Evolutionary conservation across 2,888 invertebrate genomes (phyloP), one percentile per base, ranked within the genome.

Genomic region (Chrysolina oricalcia): DNA sequence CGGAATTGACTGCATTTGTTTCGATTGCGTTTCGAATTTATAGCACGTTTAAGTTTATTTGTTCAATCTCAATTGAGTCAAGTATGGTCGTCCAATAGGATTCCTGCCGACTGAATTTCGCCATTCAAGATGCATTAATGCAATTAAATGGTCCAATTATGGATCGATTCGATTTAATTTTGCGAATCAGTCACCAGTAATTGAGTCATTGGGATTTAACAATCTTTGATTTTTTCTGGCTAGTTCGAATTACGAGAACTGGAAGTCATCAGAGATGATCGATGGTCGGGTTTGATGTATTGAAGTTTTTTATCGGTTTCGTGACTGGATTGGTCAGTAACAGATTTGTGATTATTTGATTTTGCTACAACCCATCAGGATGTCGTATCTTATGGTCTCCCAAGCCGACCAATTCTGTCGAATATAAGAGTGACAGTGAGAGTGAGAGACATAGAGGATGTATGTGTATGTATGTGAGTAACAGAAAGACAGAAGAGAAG

Each of bases 1-100:
- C 78, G 74, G 81, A 83, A 83, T 83, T 81, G 82, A 81, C 77
- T 75, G 81, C 81, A 84, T 83, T 84, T 84, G 83, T 84, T 83
- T 81, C 82, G 82, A 83, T 84, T 83, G 81, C 83, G 79, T 79
- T 78, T 78, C 68, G 77, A 82, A 82, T 83, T 83, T 83, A 82
- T 83, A 77, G 80, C 78, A 73, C 76, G 73, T 77, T 78, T 76
- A 70, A 75, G 72, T 80, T 80, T 80, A 80, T 81, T 79, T 80
- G 78, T 80, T 69, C 72, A 19, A n/a, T 59, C 70, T 64, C 70
- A 74, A 77, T 77, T 74, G 74, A 74, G 74, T 70, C 74, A 50
- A 72, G 74, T 70, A 27, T 71, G 10, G n/a, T 59, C 59, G 35
- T 35, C 35, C 59, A 59, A 59, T 59, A 17, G 27, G n/a, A 59